A percentile compares a stretch with the other conserved stretches of the same genome.
Conservation (phyloP, 2,888 invertebrate genomes). For the Habroteleia sp. region DNA sequence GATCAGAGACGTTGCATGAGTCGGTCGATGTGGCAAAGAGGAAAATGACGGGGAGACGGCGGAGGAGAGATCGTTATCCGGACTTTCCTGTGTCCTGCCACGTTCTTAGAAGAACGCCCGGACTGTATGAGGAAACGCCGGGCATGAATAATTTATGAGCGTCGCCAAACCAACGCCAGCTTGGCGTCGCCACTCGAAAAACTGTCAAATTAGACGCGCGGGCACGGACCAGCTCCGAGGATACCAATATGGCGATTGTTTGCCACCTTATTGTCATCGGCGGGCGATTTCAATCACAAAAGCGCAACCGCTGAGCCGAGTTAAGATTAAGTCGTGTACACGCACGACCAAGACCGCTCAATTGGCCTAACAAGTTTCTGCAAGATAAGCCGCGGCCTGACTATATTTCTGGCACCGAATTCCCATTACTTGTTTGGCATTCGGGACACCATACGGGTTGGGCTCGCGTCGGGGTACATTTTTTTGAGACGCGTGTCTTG, state of each 20-base stretch:
- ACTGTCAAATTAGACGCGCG: conserved; percentile 53
- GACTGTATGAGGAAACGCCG: conserved; percentile 79
- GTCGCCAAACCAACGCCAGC: conserved; percentile 76
- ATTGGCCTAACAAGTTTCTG: background rate
- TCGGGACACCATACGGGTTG: no score
- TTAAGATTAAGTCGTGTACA: conserved; percentile 11
- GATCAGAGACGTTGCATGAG: conserved; percentile 61
- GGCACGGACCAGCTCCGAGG: conserved; percentile 36
- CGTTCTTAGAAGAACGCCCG: conserved; percentile 79
- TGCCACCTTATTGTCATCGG: conserved; percentile 28
- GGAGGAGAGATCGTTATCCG: conserved; percentile 74
- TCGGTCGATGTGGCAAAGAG: conserved; percentile 59
- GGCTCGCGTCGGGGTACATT: no score
- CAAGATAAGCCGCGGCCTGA: background rate
- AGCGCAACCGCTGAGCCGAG: background rate
- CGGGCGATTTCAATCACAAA: conserved; percentile 28
- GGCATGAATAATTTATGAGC: conserved; percentile 78
- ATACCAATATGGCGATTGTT: conserved; percentile 31
- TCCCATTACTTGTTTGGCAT: no score
- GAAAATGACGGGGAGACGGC: conserved; percentile 51
- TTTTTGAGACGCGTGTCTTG: no score
- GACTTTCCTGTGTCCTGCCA: conserved; percentile 80
- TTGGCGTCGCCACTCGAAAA: conserved; percentile 50
- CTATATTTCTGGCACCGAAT: background rate
- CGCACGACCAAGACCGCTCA: conserved; percentile 2